Conservation (phyloP, 1,140 invertebrate species). For the Ceratina australensis region DNA sequence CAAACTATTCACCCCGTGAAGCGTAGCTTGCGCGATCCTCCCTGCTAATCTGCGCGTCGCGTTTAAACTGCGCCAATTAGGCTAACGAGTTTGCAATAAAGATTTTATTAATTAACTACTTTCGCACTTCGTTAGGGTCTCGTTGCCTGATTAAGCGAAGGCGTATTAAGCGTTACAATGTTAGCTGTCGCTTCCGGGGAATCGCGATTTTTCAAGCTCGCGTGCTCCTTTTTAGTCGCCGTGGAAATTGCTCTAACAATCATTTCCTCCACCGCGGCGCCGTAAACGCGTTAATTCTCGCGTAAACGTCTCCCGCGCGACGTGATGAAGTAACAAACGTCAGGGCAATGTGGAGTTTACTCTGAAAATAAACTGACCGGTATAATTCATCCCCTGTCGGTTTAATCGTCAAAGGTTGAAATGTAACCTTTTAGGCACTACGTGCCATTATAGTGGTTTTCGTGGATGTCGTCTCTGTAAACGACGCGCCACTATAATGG, state of each 20-base stretch:
- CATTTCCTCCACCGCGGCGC: neutral
- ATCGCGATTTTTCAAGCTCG: too few relatives aligned
- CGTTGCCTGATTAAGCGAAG: neutral
- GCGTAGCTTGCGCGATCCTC: neutral
- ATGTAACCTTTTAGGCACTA: too few relatives aligned
- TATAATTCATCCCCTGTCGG: neutral
- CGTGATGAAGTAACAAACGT: constrained; percentile 25
- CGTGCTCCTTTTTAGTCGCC: too few relatives aligned
- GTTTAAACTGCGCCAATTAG: constrained; percentile 24
- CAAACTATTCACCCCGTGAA: neutral
- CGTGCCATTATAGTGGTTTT: too few relatives aligned
- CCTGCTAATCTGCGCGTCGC: neutral
- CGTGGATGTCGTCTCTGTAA: too few relatives aligned
- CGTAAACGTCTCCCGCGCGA: constrained; percentile 10
- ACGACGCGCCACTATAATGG: too few relatives aligned
- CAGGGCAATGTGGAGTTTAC: neutral
- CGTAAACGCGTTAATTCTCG: neutral
- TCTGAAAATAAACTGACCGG: constrained; percentile 4
- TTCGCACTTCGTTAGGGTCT: constrained; percentile 26
- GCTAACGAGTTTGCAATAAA: constrained; percentile 25
- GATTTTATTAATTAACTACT: constrained; percentile 38
- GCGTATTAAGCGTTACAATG: neutral
- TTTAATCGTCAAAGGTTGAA: constrained; percentile 5
- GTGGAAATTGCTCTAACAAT: too few relatives aligned
- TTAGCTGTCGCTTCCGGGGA: neutral